These are phyloP conservation scores for Trissolcus japonicus DNA, from an alignment of 2,888 invertebrate species.

Conservation along the genomic window DNA sequence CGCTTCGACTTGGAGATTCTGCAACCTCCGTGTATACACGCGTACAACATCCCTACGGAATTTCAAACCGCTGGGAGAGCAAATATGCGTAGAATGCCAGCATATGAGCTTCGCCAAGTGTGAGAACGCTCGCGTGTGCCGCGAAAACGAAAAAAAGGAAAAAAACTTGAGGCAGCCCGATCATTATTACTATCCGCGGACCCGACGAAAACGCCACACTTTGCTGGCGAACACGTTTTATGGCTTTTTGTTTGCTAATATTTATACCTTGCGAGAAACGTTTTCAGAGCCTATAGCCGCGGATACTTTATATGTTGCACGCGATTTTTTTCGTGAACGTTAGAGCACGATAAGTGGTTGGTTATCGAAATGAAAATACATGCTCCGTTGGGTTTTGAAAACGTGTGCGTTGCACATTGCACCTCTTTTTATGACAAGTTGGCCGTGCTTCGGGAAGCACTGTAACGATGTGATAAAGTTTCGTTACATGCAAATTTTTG, in stretches of 20 bases:
- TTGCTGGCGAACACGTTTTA: conserved; percentile 38
- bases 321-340: conserved; percentile 6
- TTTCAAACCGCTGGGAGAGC: conserved; percentile 61
- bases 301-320: conserved; percentile 40
- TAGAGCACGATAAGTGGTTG: conserved; percentile 27
- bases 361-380: conserved; percentile 19
- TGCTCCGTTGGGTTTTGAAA: conserved; percentile 17
- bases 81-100: conserved; percentile 72
- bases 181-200: conserved; percentile 50
- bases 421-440: conserved; percentile 7
- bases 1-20: conserved; percentile 51
- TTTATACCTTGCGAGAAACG: conserved; percentile 33
- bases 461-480: conserved; percentile 3
- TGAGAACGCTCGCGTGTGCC: conserved; percentile 57
- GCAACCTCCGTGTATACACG: conserved; percentile 56
- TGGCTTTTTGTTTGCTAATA: conserved; percentile 53
- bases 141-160: not conserved
- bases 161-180: conserved; percentile 34
- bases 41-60: conserved; percentile 59
- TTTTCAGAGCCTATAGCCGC: conserved; percentile 8
- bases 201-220: conserved; percentile 49
- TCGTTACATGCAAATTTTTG: not conserved
- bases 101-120: conserved; percentile 64
- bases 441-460: not conserved
- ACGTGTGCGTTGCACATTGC: conserved; percentile 1